Percentiles rank a stretch among this genome's conserved stretches.
phyloP scores from a whole-genome alignment of 2,888 invertebrate species.

The Smittia aterrima region DNA sequence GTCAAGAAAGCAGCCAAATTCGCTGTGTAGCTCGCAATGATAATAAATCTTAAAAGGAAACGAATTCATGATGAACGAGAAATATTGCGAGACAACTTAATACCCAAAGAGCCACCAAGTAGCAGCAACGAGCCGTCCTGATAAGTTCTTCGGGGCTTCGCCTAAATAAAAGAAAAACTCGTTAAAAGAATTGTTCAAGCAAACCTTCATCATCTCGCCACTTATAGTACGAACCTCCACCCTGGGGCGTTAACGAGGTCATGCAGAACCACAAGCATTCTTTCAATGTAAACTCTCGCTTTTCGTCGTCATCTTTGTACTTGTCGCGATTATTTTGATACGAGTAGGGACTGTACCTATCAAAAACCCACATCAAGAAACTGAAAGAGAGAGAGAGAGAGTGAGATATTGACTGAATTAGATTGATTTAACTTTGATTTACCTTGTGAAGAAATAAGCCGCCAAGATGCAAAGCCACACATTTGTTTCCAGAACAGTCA shows the following conservation, averaged over 20 bases:
- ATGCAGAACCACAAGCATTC: conserved; percentile 99
- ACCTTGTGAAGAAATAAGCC: conserved; percentile 93
- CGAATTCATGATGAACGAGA: conserved; percentile 8
- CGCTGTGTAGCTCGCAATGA: conserved; percentile 97
- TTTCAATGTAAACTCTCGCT: conserved; percentile 89
- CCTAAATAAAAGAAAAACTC: neutral
- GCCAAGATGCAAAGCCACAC: conserved; percentile 96
- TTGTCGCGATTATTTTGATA: conserved; percentile 92
- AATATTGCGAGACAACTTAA: neutral
- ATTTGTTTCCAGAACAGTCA: conserved; percentile 91
- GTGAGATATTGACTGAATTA: too few species aligned
- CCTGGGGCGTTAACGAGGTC: conserved; percentile 94
- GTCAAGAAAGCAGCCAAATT: conserved; percentile 97
- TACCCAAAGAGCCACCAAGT: conserved; percentile 98
- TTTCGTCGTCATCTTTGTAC: conserved; percentile 90
- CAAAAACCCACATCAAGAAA: conserved; percentile 93
- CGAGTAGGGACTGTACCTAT: conserved; percentile 95
- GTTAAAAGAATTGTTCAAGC: neutral
- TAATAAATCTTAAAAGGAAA: conserved; percentile 69
- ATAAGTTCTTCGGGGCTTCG: conserved; percentile 32
- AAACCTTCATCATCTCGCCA: neutral
- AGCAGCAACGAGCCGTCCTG: conserved; percentile 67
- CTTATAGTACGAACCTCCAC: conserved; percentile 92
- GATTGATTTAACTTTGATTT: conserved; percentile 43
- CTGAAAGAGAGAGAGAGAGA: conserved; percentile 54